Evolutionary conservation across 2,113 vertebrate species (phyloP).

Genomic region (Pardalotus punctatus): DNA sequence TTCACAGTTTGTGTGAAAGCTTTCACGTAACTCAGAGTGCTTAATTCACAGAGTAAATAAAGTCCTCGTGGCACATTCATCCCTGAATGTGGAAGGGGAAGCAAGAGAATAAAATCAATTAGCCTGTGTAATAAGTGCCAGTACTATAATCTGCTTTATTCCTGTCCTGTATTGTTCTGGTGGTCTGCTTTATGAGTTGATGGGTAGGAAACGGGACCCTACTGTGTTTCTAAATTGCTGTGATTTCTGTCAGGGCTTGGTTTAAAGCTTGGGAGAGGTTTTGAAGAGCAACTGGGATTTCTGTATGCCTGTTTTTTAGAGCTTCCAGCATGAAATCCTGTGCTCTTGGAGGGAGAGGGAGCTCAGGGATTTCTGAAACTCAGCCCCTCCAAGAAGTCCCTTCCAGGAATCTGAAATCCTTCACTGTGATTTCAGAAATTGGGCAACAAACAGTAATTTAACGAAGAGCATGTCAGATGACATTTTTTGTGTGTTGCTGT

Average conservation of each 20-base stretch:
- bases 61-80: constrained; percentile 1
- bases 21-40: not conserved
- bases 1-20: not conserved
- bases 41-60: constrained; percentile 61
- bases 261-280: not conserved
- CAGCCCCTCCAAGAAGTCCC: not conserved
- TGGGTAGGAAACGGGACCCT: not conserved
- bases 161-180: not conserved
- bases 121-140: not conserved
- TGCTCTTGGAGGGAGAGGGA: not conserved
- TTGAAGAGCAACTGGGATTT: not conserved
- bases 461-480: not conserved
- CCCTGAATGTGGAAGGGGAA: not conserved
- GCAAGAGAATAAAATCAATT: not conserved
- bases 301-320: not conserved
- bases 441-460: not conserved
- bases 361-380: not conserved
- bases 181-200: not conserved
- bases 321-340: not conserved
- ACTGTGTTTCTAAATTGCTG: not conserved
- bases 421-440: not conserved
- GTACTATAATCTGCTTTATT: not conserved
- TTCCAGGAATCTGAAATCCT: constrained; percentile 5
- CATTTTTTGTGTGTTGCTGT: not conserved
- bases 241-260: not conserved